Conservation (phyloP, 2,888 invertebrate species). For the Meganola albula region DNA sequence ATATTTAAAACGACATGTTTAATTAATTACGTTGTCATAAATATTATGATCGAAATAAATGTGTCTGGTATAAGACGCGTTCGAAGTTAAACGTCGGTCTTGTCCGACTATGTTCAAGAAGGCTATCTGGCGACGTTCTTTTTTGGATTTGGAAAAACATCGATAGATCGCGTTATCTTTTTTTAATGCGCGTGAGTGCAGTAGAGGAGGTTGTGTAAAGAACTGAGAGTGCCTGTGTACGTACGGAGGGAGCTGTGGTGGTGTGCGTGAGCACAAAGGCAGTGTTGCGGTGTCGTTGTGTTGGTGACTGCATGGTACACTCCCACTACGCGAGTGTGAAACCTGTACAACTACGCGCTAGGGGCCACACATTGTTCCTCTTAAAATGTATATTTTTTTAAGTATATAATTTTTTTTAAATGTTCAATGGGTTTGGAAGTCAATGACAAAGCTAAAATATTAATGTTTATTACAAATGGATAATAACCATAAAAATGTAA, state of each 20-base stretch:
- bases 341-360: constrained; percentile 42
- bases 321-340: constrained; percentile 61
- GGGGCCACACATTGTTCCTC: constrained; percentile 5
- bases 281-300: constrained; percentile 56
- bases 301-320: constrained; percentile 67
- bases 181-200: constrained; percentile 77
- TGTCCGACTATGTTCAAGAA: constrained; percentile 60
- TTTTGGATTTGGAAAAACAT: constrained; percentile 72
- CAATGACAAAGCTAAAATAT: no score
- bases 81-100: constrained; percentile 60
- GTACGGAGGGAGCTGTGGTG: constrained; percentile 50
- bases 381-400: no score
- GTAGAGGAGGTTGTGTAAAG: constrained; percentile 73
- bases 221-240: constrained; percentile 74
- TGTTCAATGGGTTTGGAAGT: no score
- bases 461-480: no score
- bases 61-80: constrained; percentile 53
- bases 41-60: constrained; percentile 62
- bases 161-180: constrained; percentile 75
- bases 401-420: no score
- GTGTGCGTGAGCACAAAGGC: constrained; percentile 65
- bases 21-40: constrained; percentile 71
- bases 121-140: constrained; percentile 54
- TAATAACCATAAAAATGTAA: background rate
- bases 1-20: constrained; percentile 73